Evolutionary conservation across 2,888 invertebrate genomes (phyloP).

Genomic region (Ennomos quercinarius): DNA sequence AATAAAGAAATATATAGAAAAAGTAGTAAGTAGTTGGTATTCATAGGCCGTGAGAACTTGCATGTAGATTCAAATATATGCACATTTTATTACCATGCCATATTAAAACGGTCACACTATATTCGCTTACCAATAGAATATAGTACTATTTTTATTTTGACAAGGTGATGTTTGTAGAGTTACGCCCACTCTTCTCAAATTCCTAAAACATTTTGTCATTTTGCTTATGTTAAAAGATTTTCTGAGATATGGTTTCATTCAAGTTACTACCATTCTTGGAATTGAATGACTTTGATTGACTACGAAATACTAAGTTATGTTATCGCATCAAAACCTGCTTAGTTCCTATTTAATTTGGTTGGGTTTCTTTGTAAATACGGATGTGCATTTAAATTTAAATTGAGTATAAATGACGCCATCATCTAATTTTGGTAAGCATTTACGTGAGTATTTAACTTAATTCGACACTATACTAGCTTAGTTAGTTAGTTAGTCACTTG

Average conservation of each 20-base stretch:
- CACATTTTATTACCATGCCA: constrained; percentile 12
- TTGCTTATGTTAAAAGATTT: constrained; percentile 32
- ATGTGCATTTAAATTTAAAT: constrained; percentile 19
- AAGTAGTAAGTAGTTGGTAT: constrained; percentile 37
- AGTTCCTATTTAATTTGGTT: neutral
- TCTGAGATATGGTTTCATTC: constrained; percentile 22
- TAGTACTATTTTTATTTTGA: constrained; percentile 4
- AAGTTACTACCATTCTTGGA: constrained; percentile 14
- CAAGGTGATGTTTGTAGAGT: constrained; percentile 3
- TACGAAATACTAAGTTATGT: constrained; percentile 21
- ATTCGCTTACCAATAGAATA: neutral
- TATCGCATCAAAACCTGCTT: constrained; percentile 15
- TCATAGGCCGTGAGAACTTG: constrained; percentile 54
- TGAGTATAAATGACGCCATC: constrained; percentile 4
- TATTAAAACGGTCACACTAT: constrained; percentile 2
- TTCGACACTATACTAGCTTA: neutral
- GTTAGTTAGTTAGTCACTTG: too few relatives aligned
- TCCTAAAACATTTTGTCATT: constrained; percentile 57
- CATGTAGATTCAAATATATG: constrained; percentile 5
- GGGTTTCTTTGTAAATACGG: constrained; percentile 16
- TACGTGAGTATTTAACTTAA: neutral
- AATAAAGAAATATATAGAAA: constrained; percentile 32
- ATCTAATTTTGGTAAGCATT: constrained; percentile 2
- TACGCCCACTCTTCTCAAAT: constrained; percentile 53
- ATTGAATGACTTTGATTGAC: constrained; percentile 27